Percentiles rank a stretch among this genome's conserved stretches.
These are phyloP conservation scores for Griposia aprilina DNA, from an alignment of 2,888 invertebrate species.

Conservation along the genomic window DNA sequence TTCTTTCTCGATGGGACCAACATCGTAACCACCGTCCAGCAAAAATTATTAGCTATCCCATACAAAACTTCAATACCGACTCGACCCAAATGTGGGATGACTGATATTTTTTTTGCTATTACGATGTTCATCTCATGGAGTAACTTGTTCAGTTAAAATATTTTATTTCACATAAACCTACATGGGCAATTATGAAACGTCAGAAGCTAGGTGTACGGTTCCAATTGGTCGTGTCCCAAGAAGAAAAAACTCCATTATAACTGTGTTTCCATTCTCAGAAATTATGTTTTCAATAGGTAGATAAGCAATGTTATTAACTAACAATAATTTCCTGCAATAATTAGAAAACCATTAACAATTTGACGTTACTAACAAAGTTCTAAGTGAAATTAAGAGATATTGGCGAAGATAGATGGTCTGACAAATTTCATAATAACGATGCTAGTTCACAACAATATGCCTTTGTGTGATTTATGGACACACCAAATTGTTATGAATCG, in stretches of 20 bases:
- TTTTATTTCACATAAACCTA: too few species aligned
- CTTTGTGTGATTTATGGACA: constrained; percentile 48
- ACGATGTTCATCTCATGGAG: too few species aligned
- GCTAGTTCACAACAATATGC: constrained; percentile 49
- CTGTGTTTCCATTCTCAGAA: background rate
- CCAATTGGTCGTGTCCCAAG: background rate
- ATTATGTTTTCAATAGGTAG: too few species aligned
- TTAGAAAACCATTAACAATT: constrained; percentile 26
- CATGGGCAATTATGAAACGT: background rate
- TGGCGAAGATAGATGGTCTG: constrained; percentile 39
- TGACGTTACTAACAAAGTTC: constrained; percentile 22
- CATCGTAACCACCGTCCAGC: too few species aligned
- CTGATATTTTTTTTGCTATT: too few species aligned
- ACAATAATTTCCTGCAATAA: constrained; percentile 7
- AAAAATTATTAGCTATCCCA: too few species aligned
- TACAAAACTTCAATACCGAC: too few species aligned
- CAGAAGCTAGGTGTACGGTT: background rate
- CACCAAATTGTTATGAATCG: constrained; percentile 34
- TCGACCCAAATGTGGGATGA: too few species aligned
- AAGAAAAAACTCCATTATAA: background rate
- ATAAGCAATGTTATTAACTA: background rate
- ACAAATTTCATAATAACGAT: constrained; percentile 45
- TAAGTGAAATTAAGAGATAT: constrained; percentile 28
- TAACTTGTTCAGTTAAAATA: too few species aligned
- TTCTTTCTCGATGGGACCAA: too few species aligned